These are phyloP conservation scores for Petaurus breviceps DNA, from an alignment of 2,113 vertebrate genomes.

Conservation along the genomic window DNA sequence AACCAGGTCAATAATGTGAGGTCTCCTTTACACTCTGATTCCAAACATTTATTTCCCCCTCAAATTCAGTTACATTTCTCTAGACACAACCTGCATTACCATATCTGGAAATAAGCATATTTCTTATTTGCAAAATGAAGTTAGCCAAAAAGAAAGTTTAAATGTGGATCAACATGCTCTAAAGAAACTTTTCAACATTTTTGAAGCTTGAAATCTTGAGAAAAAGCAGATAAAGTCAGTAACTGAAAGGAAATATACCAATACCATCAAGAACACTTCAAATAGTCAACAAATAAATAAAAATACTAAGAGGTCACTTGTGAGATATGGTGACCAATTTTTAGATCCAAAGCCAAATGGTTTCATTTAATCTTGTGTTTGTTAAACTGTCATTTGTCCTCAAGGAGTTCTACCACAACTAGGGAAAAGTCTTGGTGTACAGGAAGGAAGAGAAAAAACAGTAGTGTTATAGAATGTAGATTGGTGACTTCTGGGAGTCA, in stretches of 20 bases:
- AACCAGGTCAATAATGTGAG: background rate
- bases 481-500: too few relatives aligned
- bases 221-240: background rate
- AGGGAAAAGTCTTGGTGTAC: background rate
- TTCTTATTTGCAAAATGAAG: background rate
- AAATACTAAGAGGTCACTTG: background rate
- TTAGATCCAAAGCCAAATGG: background rate
- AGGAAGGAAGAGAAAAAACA: background rate
- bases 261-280: background rate
- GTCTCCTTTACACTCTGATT: slow-evolving; percentile 18
- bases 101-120: background rate
- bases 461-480: background rate
- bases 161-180: background rate
- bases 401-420: background rate
- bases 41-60: background rate
- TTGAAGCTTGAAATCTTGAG: background rate
- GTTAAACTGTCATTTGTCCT: background rate
- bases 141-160: background rate
- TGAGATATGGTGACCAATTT: background rate
- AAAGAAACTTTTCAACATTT: background rate
- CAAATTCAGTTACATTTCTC: background rate
- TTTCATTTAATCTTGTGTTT: background rate
- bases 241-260: background rate
- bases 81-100: background rate
- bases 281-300: background rate